Conservation (phyloP, 64 coral and sea anemone species). For the Orbicella faveolata region DNA sequence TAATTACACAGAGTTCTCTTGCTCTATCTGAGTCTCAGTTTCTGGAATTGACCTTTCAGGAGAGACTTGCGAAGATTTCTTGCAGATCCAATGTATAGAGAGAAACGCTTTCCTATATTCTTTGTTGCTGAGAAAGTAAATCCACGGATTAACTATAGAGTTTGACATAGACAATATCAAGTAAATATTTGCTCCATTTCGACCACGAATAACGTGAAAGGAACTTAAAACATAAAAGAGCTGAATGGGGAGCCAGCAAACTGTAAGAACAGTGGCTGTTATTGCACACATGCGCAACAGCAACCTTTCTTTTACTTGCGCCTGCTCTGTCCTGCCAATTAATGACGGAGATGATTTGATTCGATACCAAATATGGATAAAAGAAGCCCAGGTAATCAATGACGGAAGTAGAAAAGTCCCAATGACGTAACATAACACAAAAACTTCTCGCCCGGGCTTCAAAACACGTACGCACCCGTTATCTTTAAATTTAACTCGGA, state of each 20-base stretch:
- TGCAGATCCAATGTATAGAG: background rate
- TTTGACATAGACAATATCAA: background rate
- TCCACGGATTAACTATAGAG: background rate
- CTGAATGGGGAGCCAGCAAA: background rate
- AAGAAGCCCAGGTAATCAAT: background rate
- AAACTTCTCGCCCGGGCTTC: background rate
- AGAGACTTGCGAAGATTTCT: background rate
- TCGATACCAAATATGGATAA: slow-evolving; percentile 7
- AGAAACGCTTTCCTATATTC: background rate
- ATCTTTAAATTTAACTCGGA: background rate
- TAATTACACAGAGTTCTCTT: background rate
- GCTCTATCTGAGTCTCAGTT: background rate
- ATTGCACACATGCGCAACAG: background rate
- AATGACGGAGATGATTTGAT: background rate
- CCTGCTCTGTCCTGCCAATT: background rate
- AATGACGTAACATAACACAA: background rate
- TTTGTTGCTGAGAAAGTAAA: slow-evolving; percentile 9
- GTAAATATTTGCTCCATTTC: background rate
- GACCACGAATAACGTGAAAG: background rate
- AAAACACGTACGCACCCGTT: background rate
- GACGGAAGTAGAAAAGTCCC: background rate
- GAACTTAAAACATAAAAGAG: background rate
- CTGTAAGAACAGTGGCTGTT: background rate
- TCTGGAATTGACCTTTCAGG: background rate
- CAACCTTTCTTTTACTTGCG: background rate